phyloP scores from a whole-genome alignment of 2,888 invertebrate genomes.

The Acanthosepion esculentum region DNA sequence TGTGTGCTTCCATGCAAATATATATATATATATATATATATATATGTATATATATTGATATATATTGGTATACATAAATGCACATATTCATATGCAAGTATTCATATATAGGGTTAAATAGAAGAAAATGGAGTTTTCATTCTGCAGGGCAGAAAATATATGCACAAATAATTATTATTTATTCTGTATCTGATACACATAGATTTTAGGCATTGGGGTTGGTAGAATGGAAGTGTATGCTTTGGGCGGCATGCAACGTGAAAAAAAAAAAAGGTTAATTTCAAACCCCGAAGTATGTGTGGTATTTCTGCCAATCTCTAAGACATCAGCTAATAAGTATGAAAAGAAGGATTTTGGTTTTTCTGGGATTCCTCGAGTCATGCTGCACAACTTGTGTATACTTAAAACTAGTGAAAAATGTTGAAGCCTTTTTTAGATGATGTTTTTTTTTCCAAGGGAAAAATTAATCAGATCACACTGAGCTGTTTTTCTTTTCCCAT shows the following conservation, averaged over 20 bases:
- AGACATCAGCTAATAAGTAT: constrained; percentile 33
- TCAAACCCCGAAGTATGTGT: constrained; percentile 33
- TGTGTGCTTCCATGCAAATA: background rate
- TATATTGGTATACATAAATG: background rate
- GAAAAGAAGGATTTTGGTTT: constrained; percentile 33
- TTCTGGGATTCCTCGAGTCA: constrained; percentile 33
- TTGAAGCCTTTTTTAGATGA: background rate
- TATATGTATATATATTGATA: background rate
- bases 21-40: background rate
- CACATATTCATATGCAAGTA: background rate
- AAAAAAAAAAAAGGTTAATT: constrained; percentile 21
- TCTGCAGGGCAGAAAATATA: constrained; percentile 3
- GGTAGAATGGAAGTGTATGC: constrained; percentile 16
- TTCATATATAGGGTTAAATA: background rate
- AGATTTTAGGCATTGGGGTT: background rate
- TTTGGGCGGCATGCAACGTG: background rate
- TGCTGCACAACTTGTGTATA: background rate
- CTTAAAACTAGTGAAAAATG: background rate
- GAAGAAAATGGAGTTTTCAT: constrained; percentile 23
- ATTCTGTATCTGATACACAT: background rate
- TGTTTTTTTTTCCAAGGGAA: background rate
- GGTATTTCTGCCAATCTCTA: constrained; percentile 33
- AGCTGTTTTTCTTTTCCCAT: background rate
- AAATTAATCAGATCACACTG: background rate
- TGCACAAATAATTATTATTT: constrained; percentile 33